A percentile compares a stretch with the other conserved stretches of the same genome.
Evolutionary conservation across 2,888 invertebrate species (phyloP).

Genomic region (Orthosia gothica): DNA sequence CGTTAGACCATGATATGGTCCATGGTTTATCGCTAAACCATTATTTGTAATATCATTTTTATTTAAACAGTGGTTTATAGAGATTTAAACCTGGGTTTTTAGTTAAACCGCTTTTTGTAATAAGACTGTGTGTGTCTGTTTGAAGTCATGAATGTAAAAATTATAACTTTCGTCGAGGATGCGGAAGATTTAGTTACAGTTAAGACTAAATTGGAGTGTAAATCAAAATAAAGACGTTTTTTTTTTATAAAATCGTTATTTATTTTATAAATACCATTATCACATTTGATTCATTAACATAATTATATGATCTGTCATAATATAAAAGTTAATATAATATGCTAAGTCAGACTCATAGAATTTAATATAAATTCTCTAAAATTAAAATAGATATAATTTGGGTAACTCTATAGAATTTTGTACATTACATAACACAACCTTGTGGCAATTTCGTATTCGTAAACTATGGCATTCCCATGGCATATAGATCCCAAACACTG

Average conservation of each 20-base stretch:
- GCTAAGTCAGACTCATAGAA: constrained; percentile 90
- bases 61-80: too few species aligned
- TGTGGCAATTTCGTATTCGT: constrained; percentile 85
- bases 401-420: constrained; percentile 88
- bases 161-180: neutral
- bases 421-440: constrained; percentile 89
- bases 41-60: too few species aligned
- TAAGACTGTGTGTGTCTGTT: too few species aligned
- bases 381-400: constrained; percentile 83
- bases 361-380: constrained; percentile 88
- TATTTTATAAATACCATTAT: constrained; percentile 87
- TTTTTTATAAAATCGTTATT: constrained; percentile 71
- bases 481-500: constrained; percentile 65
- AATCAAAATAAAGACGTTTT: constrained; percentile 39
- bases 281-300: constrained; percentile 86
- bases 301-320: constrained; percentile 84
- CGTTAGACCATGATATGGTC: too few species aligned
- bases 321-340: constrained; percentile 82
- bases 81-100: too few species aligned
- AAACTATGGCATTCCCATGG: constrained; percentile 85
- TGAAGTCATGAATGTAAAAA: constrained; percentile 15
- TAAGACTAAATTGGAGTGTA: constrained; percentile 27
- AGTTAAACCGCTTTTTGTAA: too few species aligned
- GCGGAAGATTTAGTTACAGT: constrained; percentile 1
- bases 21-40: too few species aligned